phyloP scores from a whole-genome alignment of 1,140 invertebrate genomes.

The Drosophila persimilis region DNA sequence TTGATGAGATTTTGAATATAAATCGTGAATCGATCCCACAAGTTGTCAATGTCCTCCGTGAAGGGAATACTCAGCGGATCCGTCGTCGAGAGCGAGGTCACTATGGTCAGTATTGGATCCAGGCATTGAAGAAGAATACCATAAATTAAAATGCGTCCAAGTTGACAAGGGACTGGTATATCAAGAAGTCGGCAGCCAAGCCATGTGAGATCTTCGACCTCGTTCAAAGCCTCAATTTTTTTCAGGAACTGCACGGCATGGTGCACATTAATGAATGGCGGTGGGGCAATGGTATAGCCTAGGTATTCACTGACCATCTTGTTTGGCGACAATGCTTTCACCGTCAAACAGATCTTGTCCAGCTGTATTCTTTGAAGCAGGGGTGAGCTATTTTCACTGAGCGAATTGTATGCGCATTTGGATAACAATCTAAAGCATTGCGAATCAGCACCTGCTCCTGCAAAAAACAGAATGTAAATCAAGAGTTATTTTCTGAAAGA shows the following conservation, averaged over 20 bases:
- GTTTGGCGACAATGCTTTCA: constrained; percentile 60
- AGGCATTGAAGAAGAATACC: constrained; percentile 96
- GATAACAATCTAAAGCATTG: constrained; percentile 70
- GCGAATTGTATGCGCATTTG: constrained; percentile 18
- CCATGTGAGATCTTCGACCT: constrained; percentile 93
- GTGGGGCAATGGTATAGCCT: constrained; percentile 83
- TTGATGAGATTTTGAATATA: constrained; percentile 84
- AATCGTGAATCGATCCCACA: constrained; percentile 85
- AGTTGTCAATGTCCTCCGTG: constrained; percentile 41
- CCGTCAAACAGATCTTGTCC: constrained; percentile 65
- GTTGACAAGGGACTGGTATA: constrained; percentile 94
- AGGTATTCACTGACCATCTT: constrained; percentile 68
- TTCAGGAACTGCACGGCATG: constrained; percentile 92
- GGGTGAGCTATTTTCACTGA: constrained; percentile 28
- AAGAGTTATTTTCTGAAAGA: neutral
- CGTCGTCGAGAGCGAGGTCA: constrained; percentile 92
- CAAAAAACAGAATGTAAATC: neutral
- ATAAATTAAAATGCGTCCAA: constrained; percentile 96
- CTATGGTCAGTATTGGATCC: constrained; percentile 96
- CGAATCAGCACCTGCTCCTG: neutral
- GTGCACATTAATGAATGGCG: constrained; percentile 89
- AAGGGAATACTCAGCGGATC: constrained; percentile 85
- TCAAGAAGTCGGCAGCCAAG: constrained; percentile 93
- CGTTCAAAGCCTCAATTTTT: constrained; percentile 93
- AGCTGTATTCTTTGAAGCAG: constrained; percentile 55